A percentile compares a stretch with the other conserved stretches of the same genome.
These are phyloP conservation scores for Drosophila saltans DNA, from an alignment of 1,140 invertebrate genomes.

Conservation along the genomic window DNA sequence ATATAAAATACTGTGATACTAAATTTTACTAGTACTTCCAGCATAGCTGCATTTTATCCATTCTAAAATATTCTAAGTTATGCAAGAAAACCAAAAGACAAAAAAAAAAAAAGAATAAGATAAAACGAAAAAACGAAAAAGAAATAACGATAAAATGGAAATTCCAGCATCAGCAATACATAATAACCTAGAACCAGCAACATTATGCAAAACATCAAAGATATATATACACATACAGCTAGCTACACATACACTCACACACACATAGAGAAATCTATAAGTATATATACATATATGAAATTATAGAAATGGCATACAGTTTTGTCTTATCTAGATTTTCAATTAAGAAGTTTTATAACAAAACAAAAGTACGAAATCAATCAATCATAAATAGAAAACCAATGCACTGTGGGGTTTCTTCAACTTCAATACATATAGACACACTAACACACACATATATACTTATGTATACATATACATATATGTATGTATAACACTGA, in stretches of 20 bases:
- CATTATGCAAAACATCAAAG: conserved; percentile 23
- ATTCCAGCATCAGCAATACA: conserved; percentile 43
- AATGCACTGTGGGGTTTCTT: conserved; percentile 17
- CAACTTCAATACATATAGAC: conserved; percentile 7
- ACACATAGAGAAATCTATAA: not conserved
- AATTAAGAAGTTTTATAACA: conserved; percentile 16
- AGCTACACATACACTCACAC: not conserved
- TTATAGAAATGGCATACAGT: conserved; percentile 5
- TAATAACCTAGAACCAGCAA: conserved; percentile 39
- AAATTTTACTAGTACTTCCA: conserved; percentile 84
- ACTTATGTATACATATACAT: no score
- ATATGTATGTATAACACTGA: not conserved
- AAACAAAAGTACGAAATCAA: conserved; percentile 8
- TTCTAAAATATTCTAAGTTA: conserved; percentile 83
- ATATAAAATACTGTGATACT: conserved; percentile 84
- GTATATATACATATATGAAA: conserved; percentile 6
- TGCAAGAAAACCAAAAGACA: conserved; percentile 19
- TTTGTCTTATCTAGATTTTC: conserved; percentile 20
- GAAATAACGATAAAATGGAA: no score
- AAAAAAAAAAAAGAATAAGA: conserved; percentile 11
- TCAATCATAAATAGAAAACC: conserved; percentile 9
- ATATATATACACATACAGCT: not conserved
- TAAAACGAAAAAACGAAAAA: no score
- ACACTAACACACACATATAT: conserved; percentile 5
- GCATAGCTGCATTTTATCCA: conserved; percentile 83